Conservation (phyloP, 2,113 vertebrate species). For the Ceratotherium simum region DNA sequence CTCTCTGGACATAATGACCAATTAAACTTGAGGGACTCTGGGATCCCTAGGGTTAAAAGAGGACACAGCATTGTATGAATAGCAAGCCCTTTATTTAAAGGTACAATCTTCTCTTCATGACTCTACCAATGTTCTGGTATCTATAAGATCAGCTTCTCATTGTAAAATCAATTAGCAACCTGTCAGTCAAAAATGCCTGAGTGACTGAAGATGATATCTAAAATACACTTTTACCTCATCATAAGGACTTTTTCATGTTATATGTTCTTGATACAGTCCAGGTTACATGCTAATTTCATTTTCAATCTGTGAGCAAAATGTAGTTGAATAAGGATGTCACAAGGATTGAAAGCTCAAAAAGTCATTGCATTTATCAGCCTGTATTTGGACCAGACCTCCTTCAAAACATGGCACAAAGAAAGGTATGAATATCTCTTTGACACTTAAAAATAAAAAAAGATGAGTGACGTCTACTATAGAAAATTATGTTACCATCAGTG, state of each 20-base stretch:
- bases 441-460: background rate
- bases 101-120: background rate
- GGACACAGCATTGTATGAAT: background rate
- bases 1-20: slow-evolving; percentile 29
- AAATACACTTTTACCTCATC: background rate
- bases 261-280: background rate
- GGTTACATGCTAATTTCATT: background rate
- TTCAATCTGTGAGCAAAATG: background rate
- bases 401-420: background rate
- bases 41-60: background rate
- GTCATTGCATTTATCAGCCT: background rate
- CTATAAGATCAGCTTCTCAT: background rate
- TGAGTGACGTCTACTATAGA: background rate
- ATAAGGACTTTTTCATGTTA: background rate
- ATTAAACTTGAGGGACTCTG: slow-evolving; percentile 9
- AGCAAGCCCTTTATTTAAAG: background rate
- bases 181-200: background rate
- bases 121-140: background rate
- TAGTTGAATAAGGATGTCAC: background rate
- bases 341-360: background rate
- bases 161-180: background rate
- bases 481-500: background rate
- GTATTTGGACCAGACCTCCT: background rate
- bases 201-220: background rate
- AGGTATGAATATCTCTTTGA: background rate